Percentiles rank a stretch among this genome's conserved stretches.
These are phyloP conservation scores for Chaetura pelagica DNA, from an alignment of 2,113 vertebrate genomes.

Conservation along the genomic window DNA sequence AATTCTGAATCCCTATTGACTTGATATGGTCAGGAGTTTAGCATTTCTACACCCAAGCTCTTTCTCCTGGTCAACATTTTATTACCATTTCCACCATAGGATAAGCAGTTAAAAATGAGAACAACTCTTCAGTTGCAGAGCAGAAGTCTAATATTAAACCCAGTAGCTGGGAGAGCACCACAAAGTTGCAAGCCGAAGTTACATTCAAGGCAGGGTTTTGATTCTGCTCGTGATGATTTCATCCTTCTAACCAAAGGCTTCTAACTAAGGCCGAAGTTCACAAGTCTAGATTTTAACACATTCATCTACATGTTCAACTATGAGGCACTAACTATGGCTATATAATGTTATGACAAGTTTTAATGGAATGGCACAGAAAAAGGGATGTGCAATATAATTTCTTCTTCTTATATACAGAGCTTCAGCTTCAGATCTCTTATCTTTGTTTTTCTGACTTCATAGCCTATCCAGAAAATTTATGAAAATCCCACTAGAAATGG, in stretches of 20 bases:
- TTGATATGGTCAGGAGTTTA: not conserved
- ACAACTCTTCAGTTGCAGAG: not conserved
- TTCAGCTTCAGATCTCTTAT: not conserved
- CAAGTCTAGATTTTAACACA: not conserved
- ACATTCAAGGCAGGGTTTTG: not conserved
- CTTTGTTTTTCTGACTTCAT: not conserved
- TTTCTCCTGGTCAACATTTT: not conserved
- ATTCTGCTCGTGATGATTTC: not conserved
- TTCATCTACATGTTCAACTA: fast-evolving
- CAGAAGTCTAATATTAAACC: not conserved
- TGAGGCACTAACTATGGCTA: not conserved
- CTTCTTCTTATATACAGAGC: not conserved
- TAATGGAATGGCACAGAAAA: not conserved
- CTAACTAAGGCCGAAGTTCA: not conserved
- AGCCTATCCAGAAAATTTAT: not conserved
- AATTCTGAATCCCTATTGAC: not conserved
- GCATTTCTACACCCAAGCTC: not conserved
- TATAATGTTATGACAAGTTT: not conserved
- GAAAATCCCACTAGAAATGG: not conserved
- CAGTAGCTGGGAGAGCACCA: not conserved
- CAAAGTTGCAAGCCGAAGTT: not conserved
- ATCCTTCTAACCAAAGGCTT: not conserved
- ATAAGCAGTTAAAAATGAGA: not conserved
- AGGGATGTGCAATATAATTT: not conserved
- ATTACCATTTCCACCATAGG: not conserved